Base-by-base conservation (phyloP, 1,140 invertebrate species). In the Parapsyche elsis region DNA sequence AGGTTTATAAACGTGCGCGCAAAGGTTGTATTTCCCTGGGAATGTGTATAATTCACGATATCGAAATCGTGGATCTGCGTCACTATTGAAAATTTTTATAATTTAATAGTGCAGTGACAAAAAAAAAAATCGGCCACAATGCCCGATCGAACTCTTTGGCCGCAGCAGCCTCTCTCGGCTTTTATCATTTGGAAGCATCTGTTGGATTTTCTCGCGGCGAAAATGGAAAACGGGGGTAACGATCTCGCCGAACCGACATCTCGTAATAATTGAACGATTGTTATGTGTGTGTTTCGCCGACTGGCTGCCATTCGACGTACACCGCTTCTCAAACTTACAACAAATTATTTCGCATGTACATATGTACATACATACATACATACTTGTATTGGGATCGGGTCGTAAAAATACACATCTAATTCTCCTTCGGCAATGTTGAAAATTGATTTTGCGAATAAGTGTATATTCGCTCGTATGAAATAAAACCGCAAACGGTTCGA, bases 81-180 rank as follows among this genome's bases (percentile, higher is more conserved):
- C 53, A 76, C 74, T 59, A 76, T 76, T 77, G 75, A 77, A 77
- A 77, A 64, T 64, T 64, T 77, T 57, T 77, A 77, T 59, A 77
- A 64, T 77, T 77, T 77, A 77, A 77, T 77, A 64, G 75, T 24
- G 75, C 75, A 77, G 16, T 77, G 75, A 77, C 75, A 77, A 77
- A 77, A 76, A 61, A 61, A 70, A 46, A 77, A 64, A 77, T 75
- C 26, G 75, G 75, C 75, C 59, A 45, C n/a, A 53, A 53, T 67
- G 14, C 10, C 21, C 21, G 21, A 16, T 14, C 49, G 49, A 53
- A 53, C 16, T 46, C 45, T 5, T 7, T 53, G 16, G 49, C 49
- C 10, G 10, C n/a, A n/a, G n/a, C n/a, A n/a, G 10, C 49, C 12
- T 12, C 49, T 53, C 30, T 53, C 49, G 10, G 12, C 12, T 53